These are phyloP conservation scores for Alethe diademata DNA, from an alignment of 2,113 vertebrate genomes.

Conservation along the genomic window DNA sequence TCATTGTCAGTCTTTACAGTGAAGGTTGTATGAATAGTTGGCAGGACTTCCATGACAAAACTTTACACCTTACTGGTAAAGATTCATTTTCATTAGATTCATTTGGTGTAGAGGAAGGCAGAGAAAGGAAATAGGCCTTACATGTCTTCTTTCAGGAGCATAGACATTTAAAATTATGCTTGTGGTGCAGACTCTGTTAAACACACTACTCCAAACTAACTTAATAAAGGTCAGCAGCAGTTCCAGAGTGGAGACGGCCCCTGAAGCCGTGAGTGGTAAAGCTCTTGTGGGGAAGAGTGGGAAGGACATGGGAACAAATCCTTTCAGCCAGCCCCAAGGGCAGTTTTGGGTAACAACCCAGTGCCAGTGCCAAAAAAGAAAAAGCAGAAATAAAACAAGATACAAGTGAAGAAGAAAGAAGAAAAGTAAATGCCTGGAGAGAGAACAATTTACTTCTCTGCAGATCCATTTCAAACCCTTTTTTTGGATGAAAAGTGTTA, in stretches of 20 bases:
- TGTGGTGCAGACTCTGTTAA: neutral
- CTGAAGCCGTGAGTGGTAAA: neutral
- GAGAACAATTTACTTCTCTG: neutral
- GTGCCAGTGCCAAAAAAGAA: neutral
- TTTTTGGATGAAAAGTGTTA: neutral
- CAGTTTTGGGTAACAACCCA: neutral
- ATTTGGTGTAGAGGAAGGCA: neutral
- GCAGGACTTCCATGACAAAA: neutral
- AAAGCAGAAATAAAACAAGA: neutral
- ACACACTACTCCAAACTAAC: neutral
- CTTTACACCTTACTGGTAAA: neutral
- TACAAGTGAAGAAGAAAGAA: neutral
- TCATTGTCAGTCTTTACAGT: neutral
- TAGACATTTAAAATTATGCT: neutral
- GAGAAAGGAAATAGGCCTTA: neutral
- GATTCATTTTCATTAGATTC: neutral
- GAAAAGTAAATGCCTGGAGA: neutral
- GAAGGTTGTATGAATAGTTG: neutral
- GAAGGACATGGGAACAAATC: fast-evolving
- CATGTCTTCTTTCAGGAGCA: neutral
- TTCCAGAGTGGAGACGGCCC: fast-evolving
- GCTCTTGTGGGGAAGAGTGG: neutral
- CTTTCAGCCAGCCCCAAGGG: neutral
- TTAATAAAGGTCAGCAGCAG: neutral
- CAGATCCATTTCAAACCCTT: neutral